phyloP scores from a whole-genome alignment of 2,797 vertebrate genomes.

The Antrozous pallidus region DNA sequence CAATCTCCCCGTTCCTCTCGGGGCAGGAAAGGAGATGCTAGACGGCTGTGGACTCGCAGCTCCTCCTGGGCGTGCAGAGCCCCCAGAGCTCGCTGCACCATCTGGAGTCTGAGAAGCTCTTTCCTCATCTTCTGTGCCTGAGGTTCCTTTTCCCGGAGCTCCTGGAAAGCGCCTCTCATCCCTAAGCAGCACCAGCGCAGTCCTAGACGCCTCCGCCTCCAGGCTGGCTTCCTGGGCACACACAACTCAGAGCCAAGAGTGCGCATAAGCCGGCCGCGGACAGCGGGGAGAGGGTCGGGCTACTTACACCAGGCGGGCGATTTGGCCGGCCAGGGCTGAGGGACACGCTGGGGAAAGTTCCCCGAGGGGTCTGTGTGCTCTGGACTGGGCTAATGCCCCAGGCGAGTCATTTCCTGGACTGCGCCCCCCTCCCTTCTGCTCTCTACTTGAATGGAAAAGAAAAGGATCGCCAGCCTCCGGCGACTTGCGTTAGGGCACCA shows the following conservation, averaged over 20 bases:
- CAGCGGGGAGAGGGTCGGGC: no score
- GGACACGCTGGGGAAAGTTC: not conserved
- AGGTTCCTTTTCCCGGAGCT: not conserved
- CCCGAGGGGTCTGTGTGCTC: not conserved
- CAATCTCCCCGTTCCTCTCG: not conserved
- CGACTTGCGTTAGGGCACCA: not conserved
- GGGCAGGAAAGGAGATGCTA: not conserved
- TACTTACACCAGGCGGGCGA: rapidly evolving
- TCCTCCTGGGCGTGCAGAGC: not conserved
- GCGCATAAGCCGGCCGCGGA: no score
- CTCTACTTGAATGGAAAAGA: not conserved
- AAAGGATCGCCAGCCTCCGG: not conserved
- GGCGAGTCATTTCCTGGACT: not conserved
- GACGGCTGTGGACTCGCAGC: not conserved
- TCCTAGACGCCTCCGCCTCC: not conserved
- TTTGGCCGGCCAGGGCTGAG: not conserved
- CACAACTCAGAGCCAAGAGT: not conserved
- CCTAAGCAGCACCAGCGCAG: rapidly evolving
- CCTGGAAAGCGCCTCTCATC: no score
- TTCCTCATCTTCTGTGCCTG: not conserved
- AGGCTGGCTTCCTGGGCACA: not conserved
- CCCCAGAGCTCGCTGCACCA: rapidly evolving
- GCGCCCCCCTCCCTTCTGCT: not conserved
- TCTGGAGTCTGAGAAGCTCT: not conserved
- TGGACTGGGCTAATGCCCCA: not conserved